Conservation (phyloP, 2,888 invertebrate species). For the Prenolepis imparis region DNA sequence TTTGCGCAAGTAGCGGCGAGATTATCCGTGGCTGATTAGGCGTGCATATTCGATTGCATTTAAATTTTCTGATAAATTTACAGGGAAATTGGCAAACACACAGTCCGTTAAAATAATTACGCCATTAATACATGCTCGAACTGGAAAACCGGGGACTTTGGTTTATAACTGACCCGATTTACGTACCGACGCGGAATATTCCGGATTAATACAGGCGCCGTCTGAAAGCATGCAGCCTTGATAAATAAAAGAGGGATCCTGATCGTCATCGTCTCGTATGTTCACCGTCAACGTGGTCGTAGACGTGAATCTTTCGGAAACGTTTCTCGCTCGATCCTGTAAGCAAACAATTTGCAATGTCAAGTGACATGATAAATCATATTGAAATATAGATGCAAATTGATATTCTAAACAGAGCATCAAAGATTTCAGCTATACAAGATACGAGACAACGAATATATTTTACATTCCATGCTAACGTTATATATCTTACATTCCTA, state of each 20-base stretch:
- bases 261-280: slow-evolving; percentile 95
- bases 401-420: background rate
- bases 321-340: slow-evolving; percentile 95
- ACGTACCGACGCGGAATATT: slow-evolving; percentile 93
- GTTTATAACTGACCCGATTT: slow-evolving; percentile 19
- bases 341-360: slow-evolving; percentile 69
- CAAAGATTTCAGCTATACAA: background rate
- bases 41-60: slow-evolving; percentile 27
- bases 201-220: slow-evolving; percentile 95
- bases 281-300: slow-evolving; percentile 95
- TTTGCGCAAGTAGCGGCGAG: slow-evolving; percentile 24
- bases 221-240: slow-evolving; percentile 94
- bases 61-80: slow-evolving; percentile 20
- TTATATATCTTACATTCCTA: background rate
- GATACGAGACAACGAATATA: background rate
- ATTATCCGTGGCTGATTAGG: slow-evolving; percentile 45
- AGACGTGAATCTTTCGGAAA: slow-evolving; percentile 92
- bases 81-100: background rate
- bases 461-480: background rate
- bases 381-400: slow-evolving; percentile 2
- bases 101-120: background rate
- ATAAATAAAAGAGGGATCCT: slow-evolving; percentile 96
- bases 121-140: background rate
- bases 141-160: background rate
- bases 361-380: background rate